Base-by-base conservation (phyloP, 2,797 vertebrate species). In the Zalophus californianus region DNA sequence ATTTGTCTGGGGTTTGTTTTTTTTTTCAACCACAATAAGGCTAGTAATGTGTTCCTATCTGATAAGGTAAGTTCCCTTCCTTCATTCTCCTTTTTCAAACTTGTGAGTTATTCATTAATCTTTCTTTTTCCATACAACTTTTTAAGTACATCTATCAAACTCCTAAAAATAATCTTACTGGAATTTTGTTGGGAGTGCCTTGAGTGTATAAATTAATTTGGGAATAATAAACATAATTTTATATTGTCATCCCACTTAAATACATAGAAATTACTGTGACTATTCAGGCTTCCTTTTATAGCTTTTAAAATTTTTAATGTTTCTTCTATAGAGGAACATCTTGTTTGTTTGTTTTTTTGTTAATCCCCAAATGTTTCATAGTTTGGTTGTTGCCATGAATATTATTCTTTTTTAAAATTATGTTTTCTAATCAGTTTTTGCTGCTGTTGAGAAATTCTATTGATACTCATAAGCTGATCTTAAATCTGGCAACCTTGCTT, bases 151-250 rank as follows among this genome's bases (percentile, higher is more conserved):
- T 64, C 50, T 56, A 85, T 66, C 52, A 60, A 73, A 50, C 62
- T 62, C 29, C 14, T 77, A 48, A 77, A 90, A 87, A 77, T 62
- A 86, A 79, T 38, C 15, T 50, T 66, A 38, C 38, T 73, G 15
- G 29, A 92, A 87, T 84, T 78, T 94, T 77, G 13, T 60, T 38
- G 54, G 60, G 32, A 48, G 75, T 60, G 14, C 23, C 44, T 48
- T 85, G 25, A 84, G 18, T 91, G 85, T 94, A 25, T 86, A 64
- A 68, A 16, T 92, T 90, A 73, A 92, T 91, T 62, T 73, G 70
- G 18, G 48, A 11, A 90, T 0, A 60, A 92, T 72, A 90, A 77
- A 79, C 25, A 18, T 60, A 29, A 86, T 86, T 89, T 80, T 86
- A 90, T 72, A 78, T 60, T 62, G 58, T 64, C 32, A 58, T 29